Base-by-base conservation (phyloP, 2,888 invertebrate species). In the Sminthurides aquaticus region DNA sequence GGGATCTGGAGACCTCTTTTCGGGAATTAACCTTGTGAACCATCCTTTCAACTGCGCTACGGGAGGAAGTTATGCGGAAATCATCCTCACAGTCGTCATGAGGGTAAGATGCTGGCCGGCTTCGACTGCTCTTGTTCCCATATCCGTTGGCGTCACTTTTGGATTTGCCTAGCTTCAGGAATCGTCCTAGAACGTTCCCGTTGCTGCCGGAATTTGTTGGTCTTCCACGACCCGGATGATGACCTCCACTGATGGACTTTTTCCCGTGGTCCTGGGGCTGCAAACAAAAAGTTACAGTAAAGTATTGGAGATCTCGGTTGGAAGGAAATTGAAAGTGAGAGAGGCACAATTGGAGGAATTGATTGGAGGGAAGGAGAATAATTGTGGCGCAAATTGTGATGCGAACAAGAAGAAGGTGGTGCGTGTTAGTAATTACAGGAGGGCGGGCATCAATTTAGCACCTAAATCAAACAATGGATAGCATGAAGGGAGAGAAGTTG, bases 151-250 rank as follows among this genome's bases (percentile, higher is more conserved):
- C 72, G 67, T 74, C 74, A 67, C 74, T 74, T 49, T 71, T 71
- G 1, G 74, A 74, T 62, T 74, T 74, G 1, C 71, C 74, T 34
- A 74, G 64, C 61, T 74, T 74, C 15, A 74, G 60, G 59, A 74
- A 74, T 60, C 70, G 67, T 20, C 74, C 74, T 3, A 74, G 60
- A 20, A 74, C 68, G 63, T 63, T 67, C 26, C 67, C 61, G 34
- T 54, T 56, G 24, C 52, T 52, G 3, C 11, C 52, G 5, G 52
- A 15, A 20, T 5, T 20, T 52, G 52, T 8, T n/a, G 49, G 8
- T 26, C 58, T 48, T 25, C 62, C 34, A 48, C 28, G 26, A n/a
- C 18, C 20, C 11, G 18, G 52, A 52, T 52, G 20, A 18, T 52
- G 52, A 20, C 22, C 62, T 28, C 27, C 57, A n/a, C n/a, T 62